Base-by-base conservation (phyloP, 2,113 vertebrate genomes). In the Cettia cetti region DNA sequence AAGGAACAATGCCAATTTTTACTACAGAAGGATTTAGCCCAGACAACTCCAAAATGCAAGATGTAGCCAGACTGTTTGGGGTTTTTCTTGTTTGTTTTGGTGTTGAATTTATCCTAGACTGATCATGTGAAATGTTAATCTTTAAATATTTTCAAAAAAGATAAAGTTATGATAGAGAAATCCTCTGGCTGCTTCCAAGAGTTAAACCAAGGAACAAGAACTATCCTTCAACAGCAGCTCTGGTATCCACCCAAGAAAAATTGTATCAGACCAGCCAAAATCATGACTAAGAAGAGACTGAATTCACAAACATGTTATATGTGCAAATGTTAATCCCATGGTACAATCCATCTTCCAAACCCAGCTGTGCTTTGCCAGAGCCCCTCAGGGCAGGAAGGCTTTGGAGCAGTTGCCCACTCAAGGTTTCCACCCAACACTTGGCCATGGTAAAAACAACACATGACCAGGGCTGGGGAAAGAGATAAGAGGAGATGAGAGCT, bases 241-340 rank as follows among this genome's bases (percentile, higher is more conserved):
- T 96, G 93, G 87, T 97, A 96, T 86, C 89, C 94, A 95, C 95
- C 94, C 97, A 97, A 85, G 77, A 95, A 95, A 96, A 96, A 96
- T 85, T 78, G 45, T 84, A 59, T 30, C n/a, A 82, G 77, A 77
- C 39, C 90, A 96, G 97, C 96, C 96, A 97, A 97, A 96, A 97
- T 66, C 92, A 97, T 95, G 96, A 97, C 97, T 97, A 97, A 97
- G 91, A 91, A 92, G 89, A 93, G 90, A 76, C 37, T 33, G 93
- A 95, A 96, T 90, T 95, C 60, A 86, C 94, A 97, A 97, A 95
- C 91, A 95, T 95, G 89, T 97, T 92, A 88, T 92, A 94, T 74
- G 70, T 86, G 90, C 89, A 96, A 96, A 95, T 90, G 96, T 60
- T 95, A 95, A 96, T 94, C 92, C 91, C 90, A 66, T 57, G 92